phyloP scores from a whole-genome alignment of 2,888 invertebrate genomes.

The Leucoptera coffeella region DNA sequence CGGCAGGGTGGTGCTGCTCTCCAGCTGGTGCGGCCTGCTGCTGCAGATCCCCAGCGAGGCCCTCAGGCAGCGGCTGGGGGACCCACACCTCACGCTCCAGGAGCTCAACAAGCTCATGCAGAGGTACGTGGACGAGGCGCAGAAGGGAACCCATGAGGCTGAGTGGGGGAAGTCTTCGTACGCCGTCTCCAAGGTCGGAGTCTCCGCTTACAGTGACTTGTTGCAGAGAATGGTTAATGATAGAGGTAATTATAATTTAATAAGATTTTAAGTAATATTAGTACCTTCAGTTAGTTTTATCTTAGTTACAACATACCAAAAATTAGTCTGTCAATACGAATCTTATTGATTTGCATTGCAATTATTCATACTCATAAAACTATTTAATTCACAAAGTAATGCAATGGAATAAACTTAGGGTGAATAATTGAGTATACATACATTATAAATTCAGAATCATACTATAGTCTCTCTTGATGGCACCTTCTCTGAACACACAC shows the following conservation, averaged over 20 bases:
- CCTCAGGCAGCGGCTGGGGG: conserved; percentile 40
- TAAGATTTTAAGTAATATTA: no score
- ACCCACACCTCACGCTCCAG: conserved; percentile 48
- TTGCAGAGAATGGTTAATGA: conserved; percentile 50
- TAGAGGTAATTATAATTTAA: conserved; percentile 20
- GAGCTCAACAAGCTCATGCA: conserved; percentile 58
- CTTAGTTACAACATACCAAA: no score
- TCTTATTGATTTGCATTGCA: no score
- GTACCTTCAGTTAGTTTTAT: no score
- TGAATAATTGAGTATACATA: no score
- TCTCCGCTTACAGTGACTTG: conserved; percentile 60
- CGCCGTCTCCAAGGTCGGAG: conserved; percentile 66
- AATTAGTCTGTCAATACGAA: no score
- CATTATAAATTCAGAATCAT: no score
- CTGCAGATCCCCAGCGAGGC: conserved; percentile 45
- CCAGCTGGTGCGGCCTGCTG: conserved; percentile 60
- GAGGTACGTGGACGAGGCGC: conserved; percentile 56
- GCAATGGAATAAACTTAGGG: no score
- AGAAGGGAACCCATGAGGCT: conserved; percentile 19
- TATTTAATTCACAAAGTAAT: no score
- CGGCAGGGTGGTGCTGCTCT: conserved; percentile 67
- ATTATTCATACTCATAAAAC: no score
- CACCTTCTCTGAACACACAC: no score
- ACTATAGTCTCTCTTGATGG: no score
- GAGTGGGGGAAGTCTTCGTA: conserved; percentile 62